Evolutionary conservation across 2,797 vertebrate species (phyloP).

Genomic region (Tadarida brasiliensis): DNA sequence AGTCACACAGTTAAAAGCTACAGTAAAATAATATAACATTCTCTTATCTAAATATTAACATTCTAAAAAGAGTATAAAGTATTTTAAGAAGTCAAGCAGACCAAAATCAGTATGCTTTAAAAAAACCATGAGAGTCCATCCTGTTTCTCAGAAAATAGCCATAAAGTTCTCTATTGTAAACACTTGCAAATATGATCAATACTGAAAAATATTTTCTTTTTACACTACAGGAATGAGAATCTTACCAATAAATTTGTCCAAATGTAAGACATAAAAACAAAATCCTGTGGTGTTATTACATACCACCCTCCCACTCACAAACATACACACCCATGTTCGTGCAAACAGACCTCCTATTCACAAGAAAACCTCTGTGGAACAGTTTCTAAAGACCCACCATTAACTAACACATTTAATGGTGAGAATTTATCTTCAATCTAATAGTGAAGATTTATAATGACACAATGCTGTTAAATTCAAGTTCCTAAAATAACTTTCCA

Average conservation of each 20-base stretch:
- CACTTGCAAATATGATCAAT: slow-evolving; percentile 52
- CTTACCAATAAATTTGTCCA: slow-evolving; percentile 28
- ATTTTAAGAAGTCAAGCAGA: slow-evolving; percentile 46
- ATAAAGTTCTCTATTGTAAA: slow-evolving; percentile 30
- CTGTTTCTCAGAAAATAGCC: slow-evolving; percentile 44
- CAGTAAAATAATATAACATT: slow-evolving; percentile 25
- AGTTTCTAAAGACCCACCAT: background rate
- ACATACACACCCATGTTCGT: background rate
- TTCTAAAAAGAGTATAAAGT: slow-evolving; percentile 32
- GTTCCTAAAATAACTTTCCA: slow-evolving; percentile 52
- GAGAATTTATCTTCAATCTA: background rate
- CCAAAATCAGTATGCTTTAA: slow-evolving; percentile 12
- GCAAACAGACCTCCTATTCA: background rate
- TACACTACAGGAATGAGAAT: slow-evolving; percentile 31
- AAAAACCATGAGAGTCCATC: background rate
- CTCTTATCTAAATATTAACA: slow-evolving; percentile 49
- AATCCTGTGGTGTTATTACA: background rate
- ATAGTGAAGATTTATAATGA: background rate
- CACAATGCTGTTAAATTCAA: slow-evolving; percentile 47
- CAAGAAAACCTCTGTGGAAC: background rate
- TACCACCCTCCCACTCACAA: background rate
- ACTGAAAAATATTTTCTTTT: slow-evolving; percentile 53
- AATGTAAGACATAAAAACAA: slow-evolving; percentile 56
- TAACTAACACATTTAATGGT: background rate
- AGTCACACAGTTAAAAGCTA: slow-evolving; percentile 27